phyloP scores from a whole-genome alignment of 2,888 invertebrate genomes.

The Eugnorisma glareosa region DNA sequence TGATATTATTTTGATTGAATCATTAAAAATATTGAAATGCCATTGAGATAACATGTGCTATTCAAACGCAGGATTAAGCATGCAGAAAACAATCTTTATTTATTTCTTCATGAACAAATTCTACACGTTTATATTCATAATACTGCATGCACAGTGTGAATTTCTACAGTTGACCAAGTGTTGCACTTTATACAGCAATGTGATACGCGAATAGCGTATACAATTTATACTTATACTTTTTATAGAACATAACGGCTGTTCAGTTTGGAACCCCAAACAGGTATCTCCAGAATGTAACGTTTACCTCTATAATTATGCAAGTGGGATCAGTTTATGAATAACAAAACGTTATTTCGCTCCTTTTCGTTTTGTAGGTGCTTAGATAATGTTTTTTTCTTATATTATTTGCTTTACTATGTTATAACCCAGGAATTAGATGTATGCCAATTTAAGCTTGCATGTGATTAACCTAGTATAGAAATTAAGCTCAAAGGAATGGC shows the following conservation, averaged over 20 bases:
- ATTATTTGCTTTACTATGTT: slow-evolving; percentile 34
- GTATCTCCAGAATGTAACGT: not conserved
- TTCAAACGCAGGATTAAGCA: not conserved
- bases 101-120: slow-evolving; percentile 10
- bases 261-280: not conserved
- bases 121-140: not conserved
- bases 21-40: not conserved
- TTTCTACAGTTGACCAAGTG: slow-evolving; percentile 34
- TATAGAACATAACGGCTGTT: slow-evolving; percentile 23
- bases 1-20: not conserved
- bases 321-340: slow-evolving; percentile 83
- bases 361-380: slow-evolving; percentile 27
- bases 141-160: not conserved
- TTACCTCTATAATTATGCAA: not conserved
- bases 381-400: slow-evolving; percentile 13
- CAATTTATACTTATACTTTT: slow-evolving; percentile 11
- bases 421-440: slow-evolving; percentile 30
- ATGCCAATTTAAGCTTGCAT: slow-evolving; percentile 46
- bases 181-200: slow-evolving; percentile 50
- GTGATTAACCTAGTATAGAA: slow-evolving; percentile 48
- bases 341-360: not conserved
- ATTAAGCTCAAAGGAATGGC: slow-evolving; percentile 12
- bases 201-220: slow-evolving; percentile 18
- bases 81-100: not conserved
- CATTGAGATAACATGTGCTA: too few relatives aligned